Base-by-base conservation (phyloP, 2,888 invertebrate species). In the Crioceris asparagi region DNA sequence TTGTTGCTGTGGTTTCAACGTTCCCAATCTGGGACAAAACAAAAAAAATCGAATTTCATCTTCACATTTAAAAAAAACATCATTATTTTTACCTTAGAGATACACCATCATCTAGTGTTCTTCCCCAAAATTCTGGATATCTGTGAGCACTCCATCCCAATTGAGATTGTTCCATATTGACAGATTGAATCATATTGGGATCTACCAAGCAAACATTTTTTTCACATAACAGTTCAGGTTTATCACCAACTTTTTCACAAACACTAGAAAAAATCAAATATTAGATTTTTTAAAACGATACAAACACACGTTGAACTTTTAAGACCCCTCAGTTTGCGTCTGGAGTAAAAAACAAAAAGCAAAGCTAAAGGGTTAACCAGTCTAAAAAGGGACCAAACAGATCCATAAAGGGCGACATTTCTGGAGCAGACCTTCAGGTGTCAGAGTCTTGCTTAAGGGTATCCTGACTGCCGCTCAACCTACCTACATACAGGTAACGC, bases 121-220 rank as follows among this genome's bases (percentile, higher is more conserved):
- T 75, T 2, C 85, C 87, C 77, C 83, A 84, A 65, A 93, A 91
- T 56, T 80, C 69, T 0, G 82, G 70, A 62, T 93, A 86, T 64
- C 87, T 91, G 23, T 71, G 65, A 0, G 91, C 85, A 6, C 68
- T 67, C 93, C 93, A 94, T 43, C 81, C 80, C 45, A 69, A 64
- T 18, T 41, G 45, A 1, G 55, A 26, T 41, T 58, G 36, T 39
- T 69, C 60, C 11, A 71, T 62, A 58, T 86, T 83, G 11, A 94
- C 72, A 2, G 72, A 69, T 1, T 72, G 57, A 6, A 90, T 66
- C 16, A 91, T 65, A 1, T 77, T 72, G 1, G 74, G 67, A 44
- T 83, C 82, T 39, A 90, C 74, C 10, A 94, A 62, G 55, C 94
- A 94, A 2, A 71, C 64, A 46, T 86, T 75, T 1, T 66, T 57